Evolutionary conservation across 2,797 vertebrate genomes (phyloP).

Genomic region (Loriculus beryllinus): DNA sequence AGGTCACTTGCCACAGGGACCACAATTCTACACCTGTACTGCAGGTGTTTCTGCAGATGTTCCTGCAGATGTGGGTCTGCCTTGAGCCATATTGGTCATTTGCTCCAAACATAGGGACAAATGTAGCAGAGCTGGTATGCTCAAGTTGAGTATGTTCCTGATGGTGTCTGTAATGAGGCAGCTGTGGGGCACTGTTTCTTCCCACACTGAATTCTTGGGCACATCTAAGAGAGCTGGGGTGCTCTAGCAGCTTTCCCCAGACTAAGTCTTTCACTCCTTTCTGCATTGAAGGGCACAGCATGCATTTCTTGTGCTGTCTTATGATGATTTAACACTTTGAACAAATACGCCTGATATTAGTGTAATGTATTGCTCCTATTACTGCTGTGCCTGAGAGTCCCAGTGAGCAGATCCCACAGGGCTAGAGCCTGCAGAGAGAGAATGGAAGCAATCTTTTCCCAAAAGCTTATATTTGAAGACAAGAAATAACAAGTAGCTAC

Average conservation of each 20-base stretch:
- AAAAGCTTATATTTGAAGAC: neutral
- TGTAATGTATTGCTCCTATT: neutral
- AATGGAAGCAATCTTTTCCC: neutral
- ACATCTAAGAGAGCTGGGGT: neutral
- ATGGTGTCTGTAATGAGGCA: rapidly evolving
- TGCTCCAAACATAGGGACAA: neutral
- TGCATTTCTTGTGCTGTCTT: rapidly evolving
- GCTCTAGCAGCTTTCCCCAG: neutral
- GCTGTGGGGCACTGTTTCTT: neutral
- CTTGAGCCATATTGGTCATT: rapidly evolving
- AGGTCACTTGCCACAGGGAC: neutral
- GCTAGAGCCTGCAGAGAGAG: neutral
- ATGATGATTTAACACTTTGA: neutral
- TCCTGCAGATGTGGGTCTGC: neutral
- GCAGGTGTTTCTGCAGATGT: no score
- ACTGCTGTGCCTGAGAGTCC: neutral
- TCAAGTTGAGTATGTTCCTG: neutral
- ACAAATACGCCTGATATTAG: neutral
- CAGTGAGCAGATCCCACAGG: neutral
- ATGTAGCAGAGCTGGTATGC: neutral
- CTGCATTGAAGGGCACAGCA: neutral
- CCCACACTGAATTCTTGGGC: neutral
- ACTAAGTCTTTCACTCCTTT: neutral
- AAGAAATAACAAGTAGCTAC: neutral
- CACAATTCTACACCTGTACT: neutral